These are phyloP conservation scores for Tribolium madens DNA, from an alignment of 1,140 invertebrate species.

Conservation along the genomic window DNA sequence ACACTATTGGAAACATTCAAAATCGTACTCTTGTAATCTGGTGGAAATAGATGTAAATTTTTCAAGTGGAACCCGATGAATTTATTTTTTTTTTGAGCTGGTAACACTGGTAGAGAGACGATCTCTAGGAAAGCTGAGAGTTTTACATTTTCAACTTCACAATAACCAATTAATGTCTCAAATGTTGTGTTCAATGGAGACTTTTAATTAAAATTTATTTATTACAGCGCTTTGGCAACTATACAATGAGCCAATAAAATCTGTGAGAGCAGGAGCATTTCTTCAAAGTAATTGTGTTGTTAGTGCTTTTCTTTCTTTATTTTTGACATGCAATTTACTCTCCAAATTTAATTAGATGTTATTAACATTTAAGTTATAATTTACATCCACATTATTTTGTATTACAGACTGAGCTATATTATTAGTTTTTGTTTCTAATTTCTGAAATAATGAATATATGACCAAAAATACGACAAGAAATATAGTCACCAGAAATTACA, in stretches of 20 bases:
- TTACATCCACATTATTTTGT: conserved; percentile 18
- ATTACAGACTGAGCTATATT: background rate
- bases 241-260: conserved; percentile 11
- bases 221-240: conserved; percentile 11
- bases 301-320: conserved; percentile 5
- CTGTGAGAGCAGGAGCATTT: conserved; percentile 23
- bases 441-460: background rate
- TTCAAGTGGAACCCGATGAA: too few relatives aligned
- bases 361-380: conserved; percentile 22
- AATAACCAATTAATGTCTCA: conserved; percentile 27
- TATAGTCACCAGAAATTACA: background rate
- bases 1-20: too few relatives aligned
- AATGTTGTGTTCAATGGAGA: background rate
- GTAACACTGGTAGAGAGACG: background rate
- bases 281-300: conserved; percentile 10
- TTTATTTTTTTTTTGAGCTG: too few relatives aligned
- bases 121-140: background rate
- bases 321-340: conserved; percentile 24
- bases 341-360: conserved; percentile 35
- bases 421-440: conserved; percentile 23
- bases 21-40: too few relatives aligned
- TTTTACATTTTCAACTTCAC: conserved; percentile 1
- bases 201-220: conserved; percentile 24
- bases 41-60: too few relatives aligned
- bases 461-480: background rate